Conservation (phyloP, 2,888 invertebrate genomes). For the Glaucopsyche alexis region DNA sequence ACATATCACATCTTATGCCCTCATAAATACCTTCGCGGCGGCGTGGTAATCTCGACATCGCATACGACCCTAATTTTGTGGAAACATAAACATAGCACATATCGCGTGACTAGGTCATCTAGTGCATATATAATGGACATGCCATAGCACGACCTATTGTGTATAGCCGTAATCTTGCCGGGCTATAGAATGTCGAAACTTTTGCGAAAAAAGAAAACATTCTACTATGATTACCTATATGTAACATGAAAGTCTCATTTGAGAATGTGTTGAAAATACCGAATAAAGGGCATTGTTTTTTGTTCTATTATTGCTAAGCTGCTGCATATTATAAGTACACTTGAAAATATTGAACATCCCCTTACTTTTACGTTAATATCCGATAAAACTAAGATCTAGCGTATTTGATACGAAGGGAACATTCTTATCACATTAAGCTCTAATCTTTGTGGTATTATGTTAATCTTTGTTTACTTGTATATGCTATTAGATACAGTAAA, state of each 20-base stretch:
- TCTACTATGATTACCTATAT: background rate
- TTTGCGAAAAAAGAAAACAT: constrained; percentile 9
- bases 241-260: background rate
- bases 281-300: background rate
- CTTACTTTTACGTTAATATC: no score
- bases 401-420: no score
- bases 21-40: background rate
- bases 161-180: constrained; percentile 16
- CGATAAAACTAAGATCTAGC: no score
- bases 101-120: constrained; percentile 39
- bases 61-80: constrained; percentile 21
- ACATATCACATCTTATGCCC: background rate
- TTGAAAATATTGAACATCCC: no score
- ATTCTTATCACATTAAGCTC: background rate
- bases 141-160: constrained; percentile 27
- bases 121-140: constrained; percentile 25
- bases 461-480: background rate
- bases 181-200: constrained; percentile 14
- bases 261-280: background rate
- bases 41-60: constrained; percentile 8
- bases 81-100: constrained; percentile 28
- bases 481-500: background rate
- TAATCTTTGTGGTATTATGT: background rate
- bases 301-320: no score
- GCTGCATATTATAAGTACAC: no score